These are phyloP conservation scores for Byasa hedistus DNA, from an alignment of 2,888 invertebrate genomes.

Conservation along the genomic window DNA sequence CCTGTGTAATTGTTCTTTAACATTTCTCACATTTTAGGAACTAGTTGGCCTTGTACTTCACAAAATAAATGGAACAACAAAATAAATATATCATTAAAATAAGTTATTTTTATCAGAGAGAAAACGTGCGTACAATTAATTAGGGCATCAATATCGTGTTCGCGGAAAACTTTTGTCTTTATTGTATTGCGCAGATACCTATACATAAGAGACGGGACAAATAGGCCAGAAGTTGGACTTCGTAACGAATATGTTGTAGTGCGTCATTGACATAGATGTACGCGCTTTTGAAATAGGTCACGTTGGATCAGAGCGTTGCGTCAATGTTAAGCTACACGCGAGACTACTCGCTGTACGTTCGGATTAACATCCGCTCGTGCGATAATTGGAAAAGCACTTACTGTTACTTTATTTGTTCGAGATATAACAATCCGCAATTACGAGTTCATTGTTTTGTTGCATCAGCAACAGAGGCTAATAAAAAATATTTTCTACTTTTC, in stretches of 20 bases:
- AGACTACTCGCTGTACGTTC: conserved; percentile 5
- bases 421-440: neutral
- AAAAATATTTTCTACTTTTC: too few species aligned
- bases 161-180: neutral
- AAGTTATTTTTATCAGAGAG: too few species aligned
- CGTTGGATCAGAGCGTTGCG: conserved; percentile 8
- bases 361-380: neutral
- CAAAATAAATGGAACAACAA: too few species aligned
- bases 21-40: too few species aligned
- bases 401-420: neutral
- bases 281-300: conserved; percentile 21
- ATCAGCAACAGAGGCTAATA: too few species aligned
- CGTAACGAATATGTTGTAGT: conserved; percentile 23
- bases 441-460: too few species aligned
- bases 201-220: neutral
- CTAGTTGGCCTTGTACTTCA: too few species aligned
- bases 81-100: too few species aligned
- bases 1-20: too few species aligned
- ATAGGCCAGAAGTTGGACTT: conserved; percentile 16
- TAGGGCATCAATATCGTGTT: neutral
- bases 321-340: conserved; percentile 7
- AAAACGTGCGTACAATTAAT: neutral
- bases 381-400: neutral
- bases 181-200: neutral
- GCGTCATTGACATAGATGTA: conserved; percentile 26